phyloP scores from a whole-genome alignment of 2,888 invertebrate genomes.

The Agriopis marginaria region DNA sequence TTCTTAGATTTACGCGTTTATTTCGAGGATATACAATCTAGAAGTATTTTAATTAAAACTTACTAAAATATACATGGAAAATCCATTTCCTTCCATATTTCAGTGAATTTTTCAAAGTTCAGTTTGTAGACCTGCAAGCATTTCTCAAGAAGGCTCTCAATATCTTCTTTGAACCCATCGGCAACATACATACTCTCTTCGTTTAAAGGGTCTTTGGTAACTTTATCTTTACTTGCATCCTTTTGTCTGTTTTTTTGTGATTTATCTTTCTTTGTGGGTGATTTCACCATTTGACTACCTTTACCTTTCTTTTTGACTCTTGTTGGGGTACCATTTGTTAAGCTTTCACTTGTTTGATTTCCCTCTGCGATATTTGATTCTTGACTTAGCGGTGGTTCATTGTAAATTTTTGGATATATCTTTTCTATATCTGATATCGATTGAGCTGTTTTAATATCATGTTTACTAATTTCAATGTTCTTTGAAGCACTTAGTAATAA shows the following conservation, averaged over 20 bases:
- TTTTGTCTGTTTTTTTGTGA: no score
- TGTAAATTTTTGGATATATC: not conserved
- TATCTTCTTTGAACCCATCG: conserved; percentile 74
- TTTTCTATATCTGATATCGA: not conserved
- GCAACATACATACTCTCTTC: conserved; percentile 63
- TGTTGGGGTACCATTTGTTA: not conserved
- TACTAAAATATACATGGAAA: conserved; percentile 68
- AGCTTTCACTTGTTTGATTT: not conserved
- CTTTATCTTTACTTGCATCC: not conserved
- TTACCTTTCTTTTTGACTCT: not conserved
- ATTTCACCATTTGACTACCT: not conserved
- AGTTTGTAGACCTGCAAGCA: conserved; percentile 59
- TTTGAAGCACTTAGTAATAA: not conserved
- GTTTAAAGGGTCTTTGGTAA: not conserved
- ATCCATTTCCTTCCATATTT: conserved; percentile 72
- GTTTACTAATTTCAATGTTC: not conserved
- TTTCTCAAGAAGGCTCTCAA: conserved; percentile 67
- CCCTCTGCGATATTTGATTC: not conserved
- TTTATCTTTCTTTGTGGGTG: not conserved
- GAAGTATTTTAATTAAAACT: conserved; percentile 48
- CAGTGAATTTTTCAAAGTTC: conserved; percentile 66
- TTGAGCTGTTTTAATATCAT: not conserved
- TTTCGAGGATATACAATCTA: no score
- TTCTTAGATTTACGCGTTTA: no score
- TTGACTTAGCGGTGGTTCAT: not conserved